Conservation (phyloP, 2,113 vertebrate species). For the Vidua macroura region DNA sequence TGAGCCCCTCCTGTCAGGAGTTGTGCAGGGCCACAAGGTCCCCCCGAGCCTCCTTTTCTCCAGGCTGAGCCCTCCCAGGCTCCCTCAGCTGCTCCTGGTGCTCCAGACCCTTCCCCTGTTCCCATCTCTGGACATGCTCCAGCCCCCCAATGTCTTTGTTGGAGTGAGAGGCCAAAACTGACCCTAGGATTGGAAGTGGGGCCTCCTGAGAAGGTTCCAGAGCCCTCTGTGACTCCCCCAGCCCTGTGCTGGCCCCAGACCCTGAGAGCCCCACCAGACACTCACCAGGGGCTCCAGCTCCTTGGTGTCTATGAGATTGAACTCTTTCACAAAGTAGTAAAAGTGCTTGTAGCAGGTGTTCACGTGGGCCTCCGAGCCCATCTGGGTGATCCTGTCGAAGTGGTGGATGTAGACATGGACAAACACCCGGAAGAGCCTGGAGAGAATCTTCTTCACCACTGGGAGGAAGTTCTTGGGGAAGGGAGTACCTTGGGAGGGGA, state of each 20-base stretch:
- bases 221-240: neutral
- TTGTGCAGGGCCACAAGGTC: neutral
- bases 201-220: neutral
- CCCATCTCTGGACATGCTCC: neutral
- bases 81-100: neutral
- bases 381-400: slow-evolving; percentile 91
- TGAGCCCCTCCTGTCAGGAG: neutral
- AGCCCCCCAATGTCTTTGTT: neutral
- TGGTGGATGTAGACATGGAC: slow-evolving; percentile 99
- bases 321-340: slow-evolving; percentile 95
- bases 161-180: neutral
- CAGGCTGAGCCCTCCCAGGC: neutral
- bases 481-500: slow-evolving; percentile 84
- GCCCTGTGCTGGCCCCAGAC: neutral
- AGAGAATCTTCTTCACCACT: slow-evolving; percentile 95
- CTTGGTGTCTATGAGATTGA: slow-evolving; percentile 95
- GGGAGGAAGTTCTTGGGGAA: slow-evolving; percentile 97
- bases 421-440: slow-evolving; percentile 95
- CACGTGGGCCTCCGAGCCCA: slow-evolving; percentile 96
- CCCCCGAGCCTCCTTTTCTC: neutral
- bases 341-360: slow-evolving; percentile 99
- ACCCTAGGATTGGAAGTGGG: neutral
- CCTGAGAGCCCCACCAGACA: neutral
- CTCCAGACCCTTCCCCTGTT: neutral
- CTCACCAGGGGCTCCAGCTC: slow-evolving; percentile 98